Base-by-base conservation (phyloP, 2,888 invertebrate genomes). In the Drosophila quinaria region DNA sequence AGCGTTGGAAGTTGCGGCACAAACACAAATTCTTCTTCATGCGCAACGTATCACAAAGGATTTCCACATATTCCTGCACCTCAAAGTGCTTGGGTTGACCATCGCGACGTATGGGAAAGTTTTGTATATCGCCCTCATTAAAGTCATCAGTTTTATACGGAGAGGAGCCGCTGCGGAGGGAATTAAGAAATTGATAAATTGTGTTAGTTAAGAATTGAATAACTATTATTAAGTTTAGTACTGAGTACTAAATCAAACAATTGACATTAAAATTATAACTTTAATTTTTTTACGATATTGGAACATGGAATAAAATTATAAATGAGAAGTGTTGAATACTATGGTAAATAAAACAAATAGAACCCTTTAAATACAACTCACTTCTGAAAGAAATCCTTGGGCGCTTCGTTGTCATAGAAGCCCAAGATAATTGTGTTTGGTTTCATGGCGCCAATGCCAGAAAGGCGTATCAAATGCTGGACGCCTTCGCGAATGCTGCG, bases 401-500 rank as follows among this genome's bases (percentile, higher is more conserved):
- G 96, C 0, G 93, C 89, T 31, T 95, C 94, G 25, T 95, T 94
- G 91, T 99, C 99, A 77, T 97, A 95, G 93, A 98, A 99, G 17
- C 99, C 99, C 49, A 99, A 93, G 37, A 99, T 95, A 66, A 99
- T 97, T 0, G 99, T 99, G 91, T 99, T 99, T 0, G 99, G 99
- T 92, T 99, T 99, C 99, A 99, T 99, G 13, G 99, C 99, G 1
- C 99, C 99, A 91, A 99, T 95, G 3, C 99, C 99, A 0, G 98
- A 96, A 68, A 99, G 93, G 33, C 98, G 94, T 52, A 97, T 95
- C 74, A 99, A 94, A 93, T 99, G 99, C 68, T 97, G 97, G 46
- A 99, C 95, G 3, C 99, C 99, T 81, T 97, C 96, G 0, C 98
- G 94, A 0, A 99, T 96, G 0, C 96, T 95, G 63, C 94, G 94